Percentiles rank a stretch among this genome's conserved stretches.
phyloP scores from a whole-genome alignment of 2,888 invertebrate genomes.

The Corythucha ciliata region DNA sequence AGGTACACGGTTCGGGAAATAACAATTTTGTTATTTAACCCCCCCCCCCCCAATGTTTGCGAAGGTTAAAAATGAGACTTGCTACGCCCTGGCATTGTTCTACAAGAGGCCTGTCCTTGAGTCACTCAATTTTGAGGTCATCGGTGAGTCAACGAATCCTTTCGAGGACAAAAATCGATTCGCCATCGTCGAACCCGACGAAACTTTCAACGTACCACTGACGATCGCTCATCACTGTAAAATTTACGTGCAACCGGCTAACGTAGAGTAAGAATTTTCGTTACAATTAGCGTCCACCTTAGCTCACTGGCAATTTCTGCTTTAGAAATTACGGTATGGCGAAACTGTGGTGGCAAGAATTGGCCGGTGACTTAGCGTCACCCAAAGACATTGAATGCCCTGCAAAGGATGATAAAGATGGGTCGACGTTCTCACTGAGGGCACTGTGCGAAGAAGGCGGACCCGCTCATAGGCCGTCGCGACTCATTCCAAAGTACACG shows the following conservation, averaged over 20 bases:
- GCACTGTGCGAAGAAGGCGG: constrained; percentile 47
- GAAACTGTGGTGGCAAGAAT: constrained; percentile 78
- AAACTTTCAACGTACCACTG: constrained; percentile 64
- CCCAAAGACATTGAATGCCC: constrained; percentile 59
- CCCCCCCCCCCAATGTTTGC: no score
- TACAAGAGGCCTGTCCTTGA: constrained; percentile 64
- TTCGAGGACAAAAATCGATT: constrained; percentile 65
- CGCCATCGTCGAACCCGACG: constrained; percentile 62
- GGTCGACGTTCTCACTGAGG: constrained; percentile 45
- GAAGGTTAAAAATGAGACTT: constrained; percentile 66
- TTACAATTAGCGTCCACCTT: background rate
- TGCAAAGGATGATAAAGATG: constrained; percentile 51
- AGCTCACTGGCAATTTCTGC: constrained; percentile 20
- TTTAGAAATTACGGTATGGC: constrained; percentile 57
- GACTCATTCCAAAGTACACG: constrained; percentile 60
- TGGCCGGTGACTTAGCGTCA: constrained; percentile 55
- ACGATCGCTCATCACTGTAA: constrained; percentile 73
- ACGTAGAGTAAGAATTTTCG: constrained; percentile 39
- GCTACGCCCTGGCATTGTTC: constrained; percentile 61
- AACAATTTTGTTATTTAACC: no score
- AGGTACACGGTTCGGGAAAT: no score
- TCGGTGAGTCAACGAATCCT: constrained; percentile 61
- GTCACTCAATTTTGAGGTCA: constrained; percentile 51
- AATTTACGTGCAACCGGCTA: constrained; percentile 61
- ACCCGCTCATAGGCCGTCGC: constrained; percentile 41